Percentiles rank a stretch among this genome's conserved stretches.
Conservation (phyloP, 2,113 vertebrate species). For the Oreochromis tanganicae region DNA sequence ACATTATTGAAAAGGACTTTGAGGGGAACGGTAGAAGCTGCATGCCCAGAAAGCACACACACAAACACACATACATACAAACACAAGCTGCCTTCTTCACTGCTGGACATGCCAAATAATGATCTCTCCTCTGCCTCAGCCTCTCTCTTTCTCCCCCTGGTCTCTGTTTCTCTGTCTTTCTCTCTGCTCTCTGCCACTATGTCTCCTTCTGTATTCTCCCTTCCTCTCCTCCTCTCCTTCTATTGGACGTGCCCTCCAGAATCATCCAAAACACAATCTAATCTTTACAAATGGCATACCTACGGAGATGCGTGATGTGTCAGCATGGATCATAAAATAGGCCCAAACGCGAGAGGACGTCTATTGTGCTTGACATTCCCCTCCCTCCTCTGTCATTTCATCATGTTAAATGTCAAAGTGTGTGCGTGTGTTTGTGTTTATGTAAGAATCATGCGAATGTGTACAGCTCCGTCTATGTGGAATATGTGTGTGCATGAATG, state of each 20-base stretch:
- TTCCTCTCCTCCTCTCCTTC: neutral
- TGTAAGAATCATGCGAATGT: neutral
- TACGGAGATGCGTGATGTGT: constrained; percentile 21
- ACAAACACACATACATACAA: neutral
- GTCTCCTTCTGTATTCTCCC: neutral
- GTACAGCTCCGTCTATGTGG: neutral
- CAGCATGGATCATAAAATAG: constrained; percentile 31
- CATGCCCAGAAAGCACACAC: constrained; percentile 36
- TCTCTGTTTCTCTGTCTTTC: neutral
- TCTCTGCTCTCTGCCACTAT: neutral
- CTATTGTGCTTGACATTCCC: constrained; percentile 20
- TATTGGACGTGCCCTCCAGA: neutral
- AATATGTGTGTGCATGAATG: neutral
- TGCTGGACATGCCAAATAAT: constrained; percentile 45
- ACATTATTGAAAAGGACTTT: constrained; percentile 59
- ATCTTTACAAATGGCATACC: constrained; percentile 45
- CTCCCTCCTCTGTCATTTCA: constrained; percentile 6
- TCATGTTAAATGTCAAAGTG: constrained; percentile 47
- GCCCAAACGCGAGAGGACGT: neutral
- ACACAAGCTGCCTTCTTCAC: constrained; percentile 11
- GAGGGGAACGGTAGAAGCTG: constrained; percentile 5
- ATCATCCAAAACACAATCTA: constrained; percentile 31
- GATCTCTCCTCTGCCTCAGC: constrained; percentile 1
- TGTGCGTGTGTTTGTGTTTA: neutral
- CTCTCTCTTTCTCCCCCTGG: neutral